Base-by-base conservation (phyloP, 2,888 invertebrate genomes). In the Spodoptera exigua region DNA sequence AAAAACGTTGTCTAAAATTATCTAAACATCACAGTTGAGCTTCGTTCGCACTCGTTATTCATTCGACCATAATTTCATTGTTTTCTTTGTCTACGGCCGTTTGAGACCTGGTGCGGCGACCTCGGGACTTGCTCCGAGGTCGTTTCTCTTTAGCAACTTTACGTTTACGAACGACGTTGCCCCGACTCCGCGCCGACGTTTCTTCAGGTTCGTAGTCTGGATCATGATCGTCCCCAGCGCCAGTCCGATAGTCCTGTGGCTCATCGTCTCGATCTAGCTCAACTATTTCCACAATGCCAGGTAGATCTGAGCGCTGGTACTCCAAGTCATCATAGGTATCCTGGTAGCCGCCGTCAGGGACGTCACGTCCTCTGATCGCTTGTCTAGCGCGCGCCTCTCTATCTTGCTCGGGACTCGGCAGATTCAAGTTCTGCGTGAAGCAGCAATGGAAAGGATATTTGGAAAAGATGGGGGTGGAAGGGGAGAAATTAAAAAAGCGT, bases 401-500 rank as follows among this genome's bases (percentile, higher is more conserved):
- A 36, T 83, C 85, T 76, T 84, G 89, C 65, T 89, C 92, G 54
- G 89, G 86, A 76, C 75, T 88, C 87, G 94, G 93, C 83, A 93
- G 80, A 88, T 93, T 93, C 85, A 94, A 89, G 85, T 94, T 94
- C 94, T 94, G 89, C 87, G 83, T 87, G 86, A 88, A 88, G 87
- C 90, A 86, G 85, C 87, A 81, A 85, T 66, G 87, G 88, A 87
- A 83, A 81, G 89, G 89, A 84, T 77, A 67, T 80, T 87, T 84
- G 89, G 90, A 84, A 83, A 86, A 89, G 91, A 88, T 84, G 61
- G 86, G 91, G 91, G 86, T 81, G 80, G 90, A 81, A 77, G 81
- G 87, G 91, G 87, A 88, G 82, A 92, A 93, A 91, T 92, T 91
- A 94, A 94, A 94, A 94, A 94, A 95, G 94, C 93, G 91, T 93